Conservation (phyloP, 1,140 invertebrate genomes). For the Globodera rostochiensis region DNA sequence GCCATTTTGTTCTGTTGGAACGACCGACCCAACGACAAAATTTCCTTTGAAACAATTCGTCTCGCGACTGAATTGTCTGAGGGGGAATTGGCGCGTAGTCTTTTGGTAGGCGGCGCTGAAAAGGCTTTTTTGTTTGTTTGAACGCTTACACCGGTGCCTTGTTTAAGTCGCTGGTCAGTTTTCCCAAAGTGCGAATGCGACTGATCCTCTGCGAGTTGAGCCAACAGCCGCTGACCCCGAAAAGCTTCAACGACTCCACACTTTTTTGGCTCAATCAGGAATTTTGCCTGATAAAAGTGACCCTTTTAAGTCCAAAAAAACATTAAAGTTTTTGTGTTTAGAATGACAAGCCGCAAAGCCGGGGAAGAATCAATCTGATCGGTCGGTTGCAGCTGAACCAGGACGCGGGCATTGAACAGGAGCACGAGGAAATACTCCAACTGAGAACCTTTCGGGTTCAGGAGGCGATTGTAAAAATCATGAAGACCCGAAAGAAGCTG, state of each 20-base stretch:
- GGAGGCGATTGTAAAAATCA: constrained; percentile 97
- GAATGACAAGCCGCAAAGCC: constrained; percentile 52
- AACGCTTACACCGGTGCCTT: neutral
- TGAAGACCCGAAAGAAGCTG: constrained; percentile 82
- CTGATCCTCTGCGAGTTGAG: constrained; percentile 43
- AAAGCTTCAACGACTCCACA: constrained; percentile 45
- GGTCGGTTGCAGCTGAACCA: constrained; percentile 46
- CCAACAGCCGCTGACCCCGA: constrained; percentile 40
- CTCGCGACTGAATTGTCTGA: constrained; percentile 95
- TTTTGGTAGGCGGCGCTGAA: constrained; percentile 74
- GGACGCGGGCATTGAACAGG: constrained; percentile 41
- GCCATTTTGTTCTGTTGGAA: constrained; percentile 99
- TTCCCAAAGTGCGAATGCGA: constrained; percentile 48
- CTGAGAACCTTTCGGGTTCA: constrained; percentile 66
- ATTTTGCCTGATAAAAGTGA: constrained; percentile 50
- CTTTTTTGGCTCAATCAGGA: constrained; percentile 56
- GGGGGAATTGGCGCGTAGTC: constrained; percentile 87
- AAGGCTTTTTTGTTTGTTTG: neutral
- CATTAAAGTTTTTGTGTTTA: constrained; percentile 58
- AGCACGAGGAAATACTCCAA: constrained; percentile 55
- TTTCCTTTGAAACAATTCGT: constrained; percentile 90
- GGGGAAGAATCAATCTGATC: constrained; percentile 52
- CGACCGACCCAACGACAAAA: constrained; percentile 79
- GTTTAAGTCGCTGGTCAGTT: constrained; percentile 43
- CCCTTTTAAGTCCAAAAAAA: neutral